Percentiles rank a stretch among this genome's conserved stretches.
Evolutionary conservation across 2,888 invertebrate genomes (phyloP).

Genomic region (Orthosia cruda): DNA sequence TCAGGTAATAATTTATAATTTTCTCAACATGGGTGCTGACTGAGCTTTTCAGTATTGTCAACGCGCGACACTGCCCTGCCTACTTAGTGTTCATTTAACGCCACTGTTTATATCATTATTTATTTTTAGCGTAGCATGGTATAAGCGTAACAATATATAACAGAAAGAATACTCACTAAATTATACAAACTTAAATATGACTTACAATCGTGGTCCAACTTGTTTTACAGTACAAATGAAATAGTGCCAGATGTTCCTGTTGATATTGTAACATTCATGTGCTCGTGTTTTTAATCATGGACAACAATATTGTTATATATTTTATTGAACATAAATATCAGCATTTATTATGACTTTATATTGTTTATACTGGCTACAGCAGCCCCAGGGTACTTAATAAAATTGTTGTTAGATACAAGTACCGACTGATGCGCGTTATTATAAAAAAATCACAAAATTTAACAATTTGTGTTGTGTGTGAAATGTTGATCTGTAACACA

Average conservation of each 20-base stretch:
- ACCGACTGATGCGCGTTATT: slow-evolving; percentile 17
- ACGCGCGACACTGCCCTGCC: slow-evolving; percentile 58
- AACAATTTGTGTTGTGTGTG: slow-evolving; percentile 20
- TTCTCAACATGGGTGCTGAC: slow-evolving; percentile 81
- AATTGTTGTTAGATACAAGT: slow-evolving; percentile 50
- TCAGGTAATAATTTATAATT: slow-evolving; percentile 70
- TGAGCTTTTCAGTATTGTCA: slow-evolving; percentile 79
- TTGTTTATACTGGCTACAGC: slow-evolving; percentile 74
- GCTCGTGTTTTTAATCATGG: slow-evolving; percentile 66
- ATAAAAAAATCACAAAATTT: slow-evolving; percentile 22
- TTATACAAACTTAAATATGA: slow-evolving; percentile 56
- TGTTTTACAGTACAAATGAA: slow-evolving; percentile 74
- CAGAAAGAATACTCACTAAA: slow-evolving; percentile 73
- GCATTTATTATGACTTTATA: slow-evolving; percentile 85
- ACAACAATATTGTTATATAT: slow-evolving; percentile 62
- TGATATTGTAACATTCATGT: slow-evolving; percentile 54
- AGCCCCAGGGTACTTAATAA: slow-evolving; percentile 86
- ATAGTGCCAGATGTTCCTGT: slow-evolving; percentile 77
- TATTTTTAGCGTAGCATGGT: slow-evolving; percentile 79
- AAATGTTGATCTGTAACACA: slow-evolving; percentile 28
- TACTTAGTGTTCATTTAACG: slow-evolving; percentile 72
- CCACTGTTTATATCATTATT: slow-evolving; percentile 85
- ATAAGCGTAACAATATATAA: slow-evolving; percentile 78
- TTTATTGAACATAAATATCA: slow-evolving; percentile 75
- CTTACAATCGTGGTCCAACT: slow-evolving; percentile 54